These are phyloP conservation scores for Pelvicachromis taeniatus DNA, from an alignment of 2,113 vertebrate genomes.

Conservation along the genomic window DNA sequence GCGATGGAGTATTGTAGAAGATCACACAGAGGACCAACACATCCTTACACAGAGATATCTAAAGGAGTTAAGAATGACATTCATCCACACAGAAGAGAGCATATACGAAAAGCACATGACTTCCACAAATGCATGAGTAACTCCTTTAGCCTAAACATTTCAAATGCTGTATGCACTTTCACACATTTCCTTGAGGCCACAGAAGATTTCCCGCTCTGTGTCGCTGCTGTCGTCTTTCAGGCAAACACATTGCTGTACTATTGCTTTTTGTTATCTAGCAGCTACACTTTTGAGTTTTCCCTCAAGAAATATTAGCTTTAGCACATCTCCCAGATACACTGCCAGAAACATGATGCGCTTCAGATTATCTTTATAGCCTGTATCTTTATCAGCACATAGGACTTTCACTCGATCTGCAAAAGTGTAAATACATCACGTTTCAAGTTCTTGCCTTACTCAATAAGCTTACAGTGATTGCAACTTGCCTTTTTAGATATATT, in stretches of 20 bases:
- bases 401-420: constrained; percentile 72
- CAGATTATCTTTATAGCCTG: constrained; percentile 34
- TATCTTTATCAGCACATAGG: constrained; percentile 29
- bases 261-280: background rate
- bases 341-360: constrained; percentile 13
- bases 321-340: constrained; percentile 12
- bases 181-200: background rate
- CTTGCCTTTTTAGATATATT: constrained; percentile 84
- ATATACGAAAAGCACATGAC: constrained; percentile 19
- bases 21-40: background rate
- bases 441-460: constrained; percentile 90
- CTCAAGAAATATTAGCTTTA: constrained; percentile 18
- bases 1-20: background rate
- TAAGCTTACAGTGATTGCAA: constrained; percentile 84
- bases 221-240: constrained; percentile 10
- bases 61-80: background rate
- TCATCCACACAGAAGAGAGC: background rate
- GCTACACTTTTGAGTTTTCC: constrained; percentile 21
- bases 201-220: constrained; percentile 8
- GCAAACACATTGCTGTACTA: background rate
- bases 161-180: background rate
- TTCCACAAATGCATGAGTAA: constrained; percentile 23
- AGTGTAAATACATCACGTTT: constrained; percentile 72
- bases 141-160: constrained; percentile 8
- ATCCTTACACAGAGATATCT: background rate